Conservation (phyloP, 2,888 invertebrate genomes). For the Augiades crinisus region DNA sequence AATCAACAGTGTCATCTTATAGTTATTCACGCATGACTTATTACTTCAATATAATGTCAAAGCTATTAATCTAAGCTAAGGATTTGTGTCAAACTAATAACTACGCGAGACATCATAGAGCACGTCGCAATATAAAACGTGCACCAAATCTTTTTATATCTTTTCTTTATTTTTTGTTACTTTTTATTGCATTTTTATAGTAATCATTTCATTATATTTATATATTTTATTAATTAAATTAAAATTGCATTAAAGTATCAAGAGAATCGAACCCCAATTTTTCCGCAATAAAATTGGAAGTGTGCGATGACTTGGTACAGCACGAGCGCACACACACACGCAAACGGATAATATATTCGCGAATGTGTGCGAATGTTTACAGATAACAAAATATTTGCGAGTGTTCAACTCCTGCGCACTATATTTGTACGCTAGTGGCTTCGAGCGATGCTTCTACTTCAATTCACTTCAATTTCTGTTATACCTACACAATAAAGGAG, state of each 20-base stretch:
- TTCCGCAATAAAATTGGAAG: conserved; percentile 36
- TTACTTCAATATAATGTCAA: too few species aligned
- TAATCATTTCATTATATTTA: too few species aligned
- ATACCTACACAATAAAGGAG: conserved; percentile 3
- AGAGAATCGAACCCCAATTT: conserved; percentile 17
- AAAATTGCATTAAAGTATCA: conserved; percentile 21
- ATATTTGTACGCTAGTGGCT: conserved; percentile 58
- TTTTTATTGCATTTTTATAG: too few species aligned
- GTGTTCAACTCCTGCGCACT: conserved; percentile 72
- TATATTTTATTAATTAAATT: conserved; percentile 2
- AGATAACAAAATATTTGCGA: conserved; percentile 73
- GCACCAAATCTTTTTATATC: too few species aligned
- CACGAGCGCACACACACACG: conserved; percentile 37
- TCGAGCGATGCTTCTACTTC: conserved; percentile 39
- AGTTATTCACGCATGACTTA: too few species aligned
- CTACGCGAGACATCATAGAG: too few species aligned
- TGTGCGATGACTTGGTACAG: conserved; percentile 33
- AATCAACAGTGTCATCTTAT: too few species aligned
- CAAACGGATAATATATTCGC: conserved; percentile 31
- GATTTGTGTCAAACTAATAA: too few species aligned
- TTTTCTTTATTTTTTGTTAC: too few species aligned
- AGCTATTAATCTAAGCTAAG: too few species aligned
- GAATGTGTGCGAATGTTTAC: conserved; percentile 47
- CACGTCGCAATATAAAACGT: too few species aligned
- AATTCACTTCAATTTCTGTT: conserved; percentile 13